Conservation (phyloP, 1,140 invertebrate species). For the Drosophila neocordata region DNA sequence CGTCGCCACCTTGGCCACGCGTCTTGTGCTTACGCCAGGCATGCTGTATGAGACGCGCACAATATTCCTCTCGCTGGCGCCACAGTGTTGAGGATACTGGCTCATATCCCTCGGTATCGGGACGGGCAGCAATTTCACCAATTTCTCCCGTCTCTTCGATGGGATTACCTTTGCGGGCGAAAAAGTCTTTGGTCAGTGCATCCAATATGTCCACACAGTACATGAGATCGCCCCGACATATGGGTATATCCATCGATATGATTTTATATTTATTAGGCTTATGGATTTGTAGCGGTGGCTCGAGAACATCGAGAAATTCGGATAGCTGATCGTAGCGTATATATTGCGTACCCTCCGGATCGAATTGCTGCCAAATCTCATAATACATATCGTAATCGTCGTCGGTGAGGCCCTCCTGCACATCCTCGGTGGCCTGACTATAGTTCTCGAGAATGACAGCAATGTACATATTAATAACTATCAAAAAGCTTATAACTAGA, state of each 20-base stretch:
- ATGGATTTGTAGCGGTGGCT: constrained; percentile 96
- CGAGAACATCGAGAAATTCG: constrained; percentile 96
- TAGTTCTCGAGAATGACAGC: constrained; percentile 99
- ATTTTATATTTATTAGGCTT: constrained; percentile 99
- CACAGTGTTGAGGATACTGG: constrained; percentile 96
- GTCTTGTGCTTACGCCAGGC: constrained; percentile 95
- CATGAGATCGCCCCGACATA: constrained; percentile 97
- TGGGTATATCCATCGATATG: constrained; percentile 98
- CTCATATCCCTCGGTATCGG: constrained; percentile 94
- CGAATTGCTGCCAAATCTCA: constrained; percentile 99
- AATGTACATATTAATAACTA: constrained; percentile 99
- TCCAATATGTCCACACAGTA: constrained; percentile 99
- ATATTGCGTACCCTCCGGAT: constrained; percentile 98
- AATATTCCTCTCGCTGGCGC: constrained; percentile 97
- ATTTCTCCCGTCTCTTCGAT: constrained; percentile 94
- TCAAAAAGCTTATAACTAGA: constrained; percentile 98
- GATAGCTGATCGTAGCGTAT: constrained; percentile 96
- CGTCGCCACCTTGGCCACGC: constrained; percentile 85
- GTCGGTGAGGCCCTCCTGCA: constrained; percentile 98
- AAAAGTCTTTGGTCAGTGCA: constrained; percentile 97
- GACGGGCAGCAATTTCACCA: constrained; percentile 89
- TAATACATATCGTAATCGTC: constrained; percentile 99
- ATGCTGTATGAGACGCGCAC: constrained; percentile 96
- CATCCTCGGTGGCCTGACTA: constrained; percentile 98
- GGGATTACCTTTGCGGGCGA: constrained; percentile 96